A percentile compares a stretch with the other conserved stretches of the same genome.
Conservation (phyloP, 2,888 invertebrate species). For the Eilema depressum region DNA sequence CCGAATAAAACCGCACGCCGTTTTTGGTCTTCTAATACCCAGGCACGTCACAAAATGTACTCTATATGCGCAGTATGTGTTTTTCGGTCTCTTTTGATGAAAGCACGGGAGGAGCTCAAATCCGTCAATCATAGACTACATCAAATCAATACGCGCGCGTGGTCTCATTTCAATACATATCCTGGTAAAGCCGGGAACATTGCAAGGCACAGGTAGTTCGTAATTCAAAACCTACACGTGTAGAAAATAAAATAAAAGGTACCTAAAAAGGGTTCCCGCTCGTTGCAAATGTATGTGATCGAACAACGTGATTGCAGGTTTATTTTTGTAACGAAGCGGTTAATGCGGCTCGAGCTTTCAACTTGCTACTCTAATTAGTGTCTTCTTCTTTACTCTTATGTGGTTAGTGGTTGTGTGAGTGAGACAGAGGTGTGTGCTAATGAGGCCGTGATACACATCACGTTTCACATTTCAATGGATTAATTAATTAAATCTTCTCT, state of each 20-base stretch:
- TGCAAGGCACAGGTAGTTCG: background rate
- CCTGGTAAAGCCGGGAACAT: background rate
- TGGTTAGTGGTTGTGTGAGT: background rate
- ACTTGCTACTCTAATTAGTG: conserved; percentile 7
- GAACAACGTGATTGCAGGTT: conserved; percentile 50
- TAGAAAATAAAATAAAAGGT: background rate
- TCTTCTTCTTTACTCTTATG: conserved; percentile 28
- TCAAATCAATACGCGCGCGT: too few species aligned
- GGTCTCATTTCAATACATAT: too few species aligned
- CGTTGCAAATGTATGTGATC: conserved; percentile 30
- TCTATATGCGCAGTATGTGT: too few species aligned
- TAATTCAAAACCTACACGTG: background rate
- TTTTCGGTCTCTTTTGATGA: too few species aligned
- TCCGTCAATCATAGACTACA: too few species aligned
- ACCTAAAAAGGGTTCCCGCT: background rate
- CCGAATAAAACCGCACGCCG: too few species aligned
- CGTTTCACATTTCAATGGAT: conserved; percentile 53
- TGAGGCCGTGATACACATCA: conserved; percentile 38
- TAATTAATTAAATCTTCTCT: conserved; percentile 45
- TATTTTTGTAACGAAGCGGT: conserved; percentile 56
- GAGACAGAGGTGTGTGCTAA: conserved; percentile 23
- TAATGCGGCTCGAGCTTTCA: conserved; percentile 37
- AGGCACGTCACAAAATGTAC: too few species aligned
- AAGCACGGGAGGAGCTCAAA: too few species aligned
- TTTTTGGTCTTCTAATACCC: too few species aligned